Evolutionary conservation across 2,797 vertebrate genomes (phyloP), one percentile per base, ranked within the genome.

Genomic region (Sitta carolinensis): DNA sequence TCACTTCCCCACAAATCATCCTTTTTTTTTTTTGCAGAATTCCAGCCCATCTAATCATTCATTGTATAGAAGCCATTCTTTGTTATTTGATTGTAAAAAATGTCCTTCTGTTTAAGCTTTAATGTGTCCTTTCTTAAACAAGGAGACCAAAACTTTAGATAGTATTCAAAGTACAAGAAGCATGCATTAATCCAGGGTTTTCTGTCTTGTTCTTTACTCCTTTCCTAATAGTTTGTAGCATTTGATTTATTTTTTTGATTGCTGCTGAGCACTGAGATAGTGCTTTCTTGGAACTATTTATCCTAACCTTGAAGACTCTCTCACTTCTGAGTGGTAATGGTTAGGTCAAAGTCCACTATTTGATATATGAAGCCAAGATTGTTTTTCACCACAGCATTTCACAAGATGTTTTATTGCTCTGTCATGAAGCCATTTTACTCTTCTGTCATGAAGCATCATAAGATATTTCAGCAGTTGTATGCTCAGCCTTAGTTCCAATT

Each of bases 261-360:
- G 51, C 45, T 87, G 48, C 59, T 85, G 67, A 73, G 70, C 42
- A 67, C 52, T 63, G 67, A 85, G 29, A 77, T 57, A 63, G 57
- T 89, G 67, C 40, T 87, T 93, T 85, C 62, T 78, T 86, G 67
- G 66, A 94, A 84, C 74, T 92, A 32, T 81, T 92, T 93, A 70
- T 86, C 58, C 84, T 68, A 91, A 78, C 62, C 86, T 73, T 38
- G 30, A 72, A 86, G 36, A 64, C 73, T 88, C 40, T 69, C 68
- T 72, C 58, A 40, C 67, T 91, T 74, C 58, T 88, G 47, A 85
- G 36, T 57, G 32, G 73, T 74, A 85, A 75, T 51, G 62, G 73
- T 57, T 85, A 94, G 85, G 83, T 86, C 83, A 90, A 57, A 86
- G 83, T 68, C 47, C 73, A 43, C 23, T 54, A 18, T 78, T 84